Conservation (phyloP, 1,140 invertebrate species). For the Tetragnatha versicolor region DNA sequence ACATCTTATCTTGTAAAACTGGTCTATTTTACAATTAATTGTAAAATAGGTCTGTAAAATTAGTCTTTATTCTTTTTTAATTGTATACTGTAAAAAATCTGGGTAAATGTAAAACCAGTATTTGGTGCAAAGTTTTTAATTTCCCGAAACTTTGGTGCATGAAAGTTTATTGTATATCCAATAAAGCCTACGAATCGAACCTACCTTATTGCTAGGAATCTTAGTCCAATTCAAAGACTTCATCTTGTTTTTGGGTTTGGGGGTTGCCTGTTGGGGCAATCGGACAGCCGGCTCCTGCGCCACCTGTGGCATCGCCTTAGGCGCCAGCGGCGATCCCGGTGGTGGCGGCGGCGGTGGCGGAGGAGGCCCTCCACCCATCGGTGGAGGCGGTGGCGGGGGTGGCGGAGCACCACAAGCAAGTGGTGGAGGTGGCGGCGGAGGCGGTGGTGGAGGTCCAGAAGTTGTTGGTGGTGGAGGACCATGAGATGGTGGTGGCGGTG, state of each 20-base stretch:
- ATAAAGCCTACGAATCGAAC: no score
- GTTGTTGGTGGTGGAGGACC: constrained; percentile 65
- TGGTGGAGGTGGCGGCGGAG: constrained; percentile 58
- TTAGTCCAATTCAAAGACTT: constrained; percentile 95
- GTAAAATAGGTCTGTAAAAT: no score
- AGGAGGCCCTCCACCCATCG: constrained; percentile 23
- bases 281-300: constrained; percentile 56
- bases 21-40: no score
- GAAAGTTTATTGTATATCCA: no score
- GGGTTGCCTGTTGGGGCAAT: constrained; percentile 62
- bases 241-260: constrained; percentile 90
- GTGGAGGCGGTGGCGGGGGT: constrained; percentile 59
- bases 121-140: no score
- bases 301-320: constrained; percentile 43
- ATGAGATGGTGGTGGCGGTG: constrained; percentile 57
- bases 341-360: constrained; percentile 56
- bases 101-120: no score
- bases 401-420: constrained; percentile 55
- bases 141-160: no score
- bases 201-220: constrained; percentile 76
- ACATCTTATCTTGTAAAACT: no score
- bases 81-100: no score
- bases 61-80: no score
- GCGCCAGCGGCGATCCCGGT: constrained; percentile 13
- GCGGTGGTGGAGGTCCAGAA: constrained; percentile 62